A percentile compares a stretch with the other conserved stretches of the same genome.
These are phyloP conservation scores for Manis javanica DNA, from an alignment of 2,797 vertebrate species.

Conservation along the genomic window DNA sequence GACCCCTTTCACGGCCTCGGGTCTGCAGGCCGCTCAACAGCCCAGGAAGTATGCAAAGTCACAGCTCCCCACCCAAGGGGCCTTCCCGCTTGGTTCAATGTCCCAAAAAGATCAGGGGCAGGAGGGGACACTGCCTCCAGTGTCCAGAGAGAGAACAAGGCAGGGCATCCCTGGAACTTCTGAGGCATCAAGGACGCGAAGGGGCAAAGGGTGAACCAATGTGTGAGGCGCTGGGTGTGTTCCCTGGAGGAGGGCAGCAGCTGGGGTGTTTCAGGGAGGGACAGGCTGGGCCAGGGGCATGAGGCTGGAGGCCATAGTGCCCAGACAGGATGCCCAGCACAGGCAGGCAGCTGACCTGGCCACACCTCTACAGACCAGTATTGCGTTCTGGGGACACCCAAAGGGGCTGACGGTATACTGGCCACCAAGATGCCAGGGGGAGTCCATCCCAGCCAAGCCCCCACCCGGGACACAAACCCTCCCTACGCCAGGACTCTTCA, in stretches of 20 bases:
- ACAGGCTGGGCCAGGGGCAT: background rate
- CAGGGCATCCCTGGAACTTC: background rate
- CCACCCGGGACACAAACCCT: background rate
- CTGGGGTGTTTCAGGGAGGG: background rate
- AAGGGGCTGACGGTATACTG: background rate
- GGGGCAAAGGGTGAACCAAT: background rate
- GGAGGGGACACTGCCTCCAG: accelerated
- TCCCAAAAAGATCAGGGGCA: background rate
- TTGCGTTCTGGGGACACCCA: accelerated
- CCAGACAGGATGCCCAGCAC: background rate
- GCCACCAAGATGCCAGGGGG: background rate
- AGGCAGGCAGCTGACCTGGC: background rate
- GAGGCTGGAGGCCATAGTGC: background rate
- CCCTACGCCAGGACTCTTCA: background rate
- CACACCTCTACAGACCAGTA: background rate
- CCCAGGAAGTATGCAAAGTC: no score
- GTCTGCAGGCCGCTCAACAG: background rate
- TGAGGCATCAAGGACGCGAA: accelerated
- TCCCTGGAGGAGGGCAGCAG: background rate
- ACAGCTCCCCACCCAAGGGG: background rate
- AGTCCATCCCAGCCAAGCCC: background rate
- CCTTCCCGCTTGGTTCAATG: background rate
- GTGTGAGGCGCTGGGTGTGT: accelerated
- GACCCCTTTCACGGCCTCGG: no score
- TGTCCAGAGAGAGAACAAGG: background rate